These are phyloP conservation scores for Aselliscus stoliczkanus DNA, from an alignment of 2,797 vertebrate species.

Conservation along the genomic window DNA sequence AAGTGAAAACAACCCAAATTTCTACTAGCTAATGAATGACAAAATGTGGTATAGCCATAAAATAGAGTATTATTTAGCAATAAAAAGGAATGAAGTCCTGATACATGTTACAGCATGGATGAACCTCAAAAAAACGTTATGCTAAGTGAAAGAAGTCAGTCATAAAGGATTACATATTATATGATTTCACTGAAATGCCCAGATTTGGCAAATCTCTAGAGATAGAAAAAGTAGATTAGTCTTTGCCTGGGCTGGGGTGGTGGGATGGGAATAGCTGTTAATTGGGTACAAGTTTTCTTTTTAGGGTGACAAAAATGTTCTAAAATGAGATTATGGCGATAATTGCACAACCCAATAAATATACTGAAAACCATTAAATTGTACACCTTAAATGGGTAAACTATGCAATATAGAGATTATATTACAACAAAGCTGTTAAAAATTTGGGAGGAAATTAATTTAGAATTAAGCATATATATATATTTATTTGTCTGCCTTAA, in stretches of 20 bases:
- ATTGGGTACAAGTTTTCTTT: not conserved
- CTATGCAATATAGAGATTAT: not conserved
- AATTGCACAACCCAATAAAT: too few species aligned
- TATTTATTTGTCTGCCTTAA: not conserved
- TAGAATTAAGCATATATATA: not conserved
- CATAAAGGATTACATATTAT: not conserved
- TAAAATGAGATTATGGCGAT: not conserved
- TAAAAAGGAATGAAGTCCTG: not conserved
- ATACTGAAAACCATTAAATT: too few species aligned
- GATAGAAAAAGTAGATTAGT: not conserved
- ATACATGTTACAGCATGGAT: not conserved
- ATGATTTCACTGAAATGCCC: not conserved
- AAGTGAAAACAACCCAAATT: too few species aligned
- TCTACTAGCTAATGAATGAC: too few species aligned
- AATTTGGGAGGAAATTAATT: not conserved
- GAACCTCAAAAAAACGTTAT: not conserved
- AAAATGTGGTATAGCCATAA: too few species aligned
- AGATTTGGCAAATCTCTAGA: not conserved
- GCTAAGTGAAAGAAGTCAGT: not conserved
- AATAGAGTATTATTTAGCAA: not conserved
- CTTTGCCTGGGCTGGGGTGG: not conserved
- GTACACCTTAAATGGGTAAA: not conserved
- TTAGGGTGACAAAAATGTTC: not conserved
- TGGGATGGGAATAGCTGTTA: not conserved
- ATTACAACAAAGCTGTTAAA: not conserved